Evolutionary conservation across 2,888 invertebrate species (phyloP), one percentile per base, ranked within the genome.

Genomic region (Perithous albicinctus): DNA sequence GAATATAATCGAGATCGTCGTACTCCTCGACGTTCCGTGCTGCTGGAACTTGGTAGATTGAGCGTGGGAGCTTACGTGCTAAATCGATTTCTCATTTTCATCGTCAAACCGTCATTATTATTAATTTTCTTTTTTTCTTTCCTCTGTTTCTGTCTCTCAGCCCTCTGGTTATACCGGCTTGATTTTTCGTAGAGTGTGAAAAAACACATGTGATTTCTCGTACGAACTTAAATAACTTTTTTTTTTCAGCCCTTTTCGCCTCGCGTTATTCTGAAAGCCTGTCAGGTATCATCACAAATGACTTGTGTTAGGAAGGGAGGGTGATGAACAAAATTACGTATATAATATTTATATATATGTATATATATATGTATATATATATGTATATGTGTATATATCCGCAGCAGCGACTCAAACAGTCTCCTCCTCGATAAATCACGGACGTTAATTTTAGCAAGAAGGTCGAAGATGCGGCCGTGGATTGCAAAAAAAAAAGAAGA

Each of bases 1-100:
- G 41, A 79, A 78, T 82, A 83, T 78, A 80, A 84, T 85, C 80
- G 78, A 84, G 77, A 80, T 78, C 80, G 72, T 84, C 80, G 74
- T 74, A 80, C 74, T 82, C 77, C 82, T 78, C 80, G 80, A 84
- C 76, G 79, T 85, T 77, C 82, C 84, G 77, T 77, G 74, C 78
- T 80, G 78, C 79, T 81, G 79, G 80, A 85, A 85, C 79, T 75
- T 83, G 76, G 78, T 80, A 82, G 78, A 84, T 85, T 85, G 84
- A 85, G 85, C 85, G 81, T 84, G 80, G 81, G 83, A 85, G 82
- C 84, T 84, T 85, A 84, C 78, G 78, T 84, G 82, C 82, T 84
- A 80, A 78, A 84, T 76, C 80, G 78, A 78, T 81, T 75, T 83
- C 32, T 70, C 48, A 61, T 67, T 63, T 51, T 51, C 51, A 51